Conservation (phyloP, 1,140 invertebrate species). For the Drosophila cardini region DNA sequence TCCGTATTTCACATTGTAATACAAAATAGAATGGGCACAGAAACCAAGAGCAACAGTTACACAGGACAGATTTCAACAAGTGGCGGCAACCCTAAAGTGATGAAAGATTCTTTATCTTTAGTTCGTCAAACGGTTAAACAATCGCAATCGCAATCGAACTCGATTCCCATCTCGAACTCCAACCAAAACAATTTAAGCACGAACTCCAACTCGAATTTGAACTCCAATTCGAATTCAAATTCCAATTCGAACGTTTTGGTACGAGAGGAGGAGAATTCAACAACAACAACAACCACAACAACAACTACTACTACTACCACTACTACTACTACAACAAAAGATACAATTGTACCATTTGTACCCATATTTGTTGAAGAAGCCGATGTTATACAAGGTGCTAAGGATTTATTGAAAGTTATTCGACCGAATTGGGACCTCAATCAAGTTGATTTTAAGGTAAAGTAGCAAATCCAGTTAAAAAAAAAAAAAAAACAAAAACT, state of each 20-base stretch:
- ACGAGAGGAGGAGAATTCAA: constrained; percentile 20
- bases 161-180: too few species aligned
- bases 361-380: constrained; percentile 86
- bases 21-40: constrained; percentile 84
- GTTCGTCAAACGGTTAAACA: constrained; percentile 75
- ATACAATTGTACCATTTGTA: constrained; percentile 75
- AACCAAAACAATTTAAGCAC: constrained; percentile 60
- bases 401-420: constrained; percentile 85
- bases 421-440: constrained; percentile 86
- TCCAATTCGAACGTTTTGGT: constrained; percentile 36
- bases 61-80: constrained; percentile 83
- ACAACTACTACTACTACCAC: constrained; percentile 13
- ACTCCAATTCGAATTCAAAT: constrained; percentile 48
- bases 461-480: constrained; percentile 33
- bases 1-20: constrained; percentile 78
- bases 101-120: constrained; percentile 82
- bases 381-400: constrained; percentile 86
- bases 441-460: constrained; percentile 86
- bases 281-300: constrained; percentile 22
- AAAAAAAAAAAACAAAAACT: constrained; percentile 10
- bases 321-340: constrained; percentile 47
- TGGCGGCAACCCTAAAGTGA: constrained; percentile 83
- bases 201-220: constrained; percentile 53
- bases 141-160: constrained; percentile 58
- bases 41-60: constrained; percentile 83